Conservation (phyloP, 2,888 invertebrate genomes). For the Sphaeridia pumilis region DNA sequence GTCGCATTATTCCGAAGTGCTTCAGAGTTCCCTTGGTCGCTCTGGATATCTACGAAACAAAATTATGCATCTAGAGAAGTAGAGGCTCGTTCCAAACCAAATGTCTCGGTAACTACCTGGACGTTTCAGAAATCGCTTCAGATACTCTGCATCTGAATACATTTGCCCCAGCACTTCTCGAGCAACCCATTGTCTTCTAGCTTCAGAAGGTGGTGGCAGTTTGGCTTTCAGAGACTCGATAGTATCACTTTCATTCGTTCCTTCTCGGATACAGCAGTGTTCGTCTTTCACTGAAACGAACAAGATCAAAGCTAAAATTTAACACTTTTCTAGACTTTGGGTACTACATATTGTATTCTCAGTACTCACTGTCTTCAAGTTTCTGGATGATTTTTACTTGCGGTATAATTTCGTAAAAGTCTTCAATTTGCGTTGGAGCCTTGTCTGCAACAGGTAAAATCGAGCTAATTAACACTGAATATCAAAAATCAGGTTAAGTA, state of each 20-base stretch:
- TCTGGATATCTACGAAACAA: conserved; percentile 26
- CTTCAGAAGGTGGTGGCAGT: conserved; percentile 24
- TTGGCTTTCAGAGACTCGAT: conserved; percentile 10
- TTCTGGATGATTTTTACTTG: conserved; percentile 29
- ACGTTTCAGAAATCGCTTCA: conserved; percentile 26
- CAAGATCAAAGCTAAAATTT: not conserved
- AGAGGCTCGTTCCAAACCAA: too few relatives aligned
- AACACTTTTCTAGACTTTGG: not conserved
- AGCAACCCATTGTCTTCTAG: conserved; percentile 31
- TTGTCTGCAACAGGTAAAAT: too few relatives aligned
- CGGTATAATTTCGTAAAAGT: conserved; percentile 29
- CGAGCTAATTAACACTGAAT: too few relatives aligned
- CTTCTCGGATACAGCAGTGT: conserved; percentile 31
- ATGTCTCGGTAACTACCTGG: too few relatives aligned
- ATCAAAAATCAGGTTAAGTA: too few relatives aligned
- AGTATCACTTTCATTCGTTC: conserved; percentile 16
- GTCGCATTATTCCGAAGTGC: conserved; percentile 26
- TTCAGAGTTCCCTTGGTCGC: conserved; percentile 26
- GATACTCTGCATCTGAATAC: conserved; percentile 29
- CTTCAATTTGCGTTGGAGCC: conserved; percentile 33
- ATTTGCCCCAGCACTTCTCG: conserved; percentile 31
- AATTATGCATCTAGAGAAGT: too few relatives aligned
- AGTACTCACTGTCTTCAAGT: conserved; percentile 15
- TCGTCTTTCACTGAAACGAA: conserved; percentile 22
- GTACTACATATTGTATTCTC: too few relatives aligned